Conservation (phyloP, 2,113 vertebrate genomes). For the Odontophorus gujanensis region DNA sequence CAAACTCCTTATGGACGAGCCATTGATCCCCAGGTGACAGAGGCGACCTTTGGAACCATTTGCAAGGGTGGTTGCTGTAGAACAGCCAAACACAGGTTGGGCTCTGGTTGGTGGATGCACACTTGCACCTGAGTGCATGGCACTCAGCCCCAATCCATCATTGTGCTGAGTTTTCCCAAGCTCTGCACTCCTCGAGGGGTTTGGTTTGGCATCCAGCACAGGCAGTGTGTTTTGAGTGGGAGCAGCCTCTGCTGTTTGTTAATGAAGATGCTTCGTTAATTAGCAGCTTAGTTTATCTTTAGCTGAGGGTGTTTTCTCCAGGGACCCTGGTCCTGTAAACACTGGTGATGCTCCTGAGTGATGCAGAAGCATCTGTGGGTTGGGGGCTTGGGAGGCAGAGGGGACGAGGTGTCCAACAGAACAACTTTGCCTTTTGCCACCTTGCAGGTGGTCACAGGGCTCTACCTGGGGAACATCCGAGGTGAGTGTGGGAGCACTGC, state of each 20-base stretch:
- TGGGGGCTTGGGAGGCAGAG: not conserved
- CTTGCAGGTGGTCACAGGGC: conserved; percentile 84
- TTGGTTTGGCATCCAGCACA: not conserved
- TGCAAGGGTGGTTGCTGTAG: not conserved
- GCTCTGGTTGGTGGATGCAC: too few relatives aligned
- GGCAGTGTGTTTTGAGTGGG: not conserved
- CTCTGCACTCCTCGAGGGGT: not conserved
- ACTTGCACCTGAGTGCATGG: too few relatives aligned
- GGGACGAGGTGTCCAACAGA: too few relatives aligned
- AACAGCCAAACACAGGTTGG: not conserved
- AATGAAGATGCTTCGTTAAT: not conserved
- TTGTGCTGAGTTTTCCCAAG: not conserved
- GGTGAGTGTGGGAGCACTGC: conserved; percentile 75
- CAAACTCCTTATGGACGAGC: conserved; percentile 23
- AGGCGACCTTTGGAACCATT: not conserved
- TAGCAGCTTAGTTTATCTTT: not conserved
- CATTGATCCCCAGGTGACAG: not conserved
- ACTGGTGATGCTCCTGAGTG: not conserved
- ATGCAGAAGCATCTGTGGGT: not conserved
- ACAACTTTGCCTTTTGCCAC: not conserved
- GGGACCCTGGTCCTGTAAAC: not conserved
- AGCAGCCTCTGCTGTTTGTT: not conserved
- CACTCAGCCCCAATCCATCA: not conserved
- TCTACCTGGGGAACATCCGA: conserved; percentile 89
- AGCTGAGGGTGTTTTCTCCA: not conserved